Percentiles rank a stretch among this genome's conserved stretches.
Conservation (phyloP, 2,797 vertebrate genomes). For the Tadarida brasiliensis region DNA sequence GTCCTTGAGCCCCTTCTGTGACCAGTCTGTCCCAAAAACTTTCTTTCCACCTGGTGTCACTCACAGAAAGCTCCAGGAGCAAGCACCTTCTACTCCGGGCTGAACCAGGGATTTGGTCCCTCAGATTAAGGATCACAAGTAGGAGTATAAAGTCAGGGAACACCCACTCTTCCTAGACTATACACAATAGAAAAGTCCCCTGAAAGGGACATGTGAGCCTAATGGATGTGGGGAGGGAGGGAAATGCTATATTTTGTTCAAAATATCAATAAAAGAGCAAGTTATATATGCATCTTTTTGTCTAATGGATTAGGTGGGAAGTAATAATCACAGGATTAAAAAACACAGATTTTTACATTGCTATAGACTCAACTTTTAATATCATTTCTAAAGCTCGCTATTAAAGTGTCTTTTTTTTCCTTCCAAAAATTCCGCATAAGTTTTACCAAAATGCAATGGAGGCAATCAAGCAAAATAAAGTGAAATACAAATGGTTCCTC, state of each 20-base stretch:
- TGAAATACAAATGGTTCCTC: conserved; percentile 41
- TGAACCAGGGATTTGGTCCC: background rate
- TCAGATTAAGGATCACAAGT: background rate
- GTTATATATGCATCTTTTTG: background rate
- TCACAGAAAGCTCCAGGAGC: background rate
- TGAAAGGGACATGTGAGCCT: background rate
- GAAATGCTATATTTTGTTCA: background rate
- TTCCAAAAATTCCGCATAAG: background rate
- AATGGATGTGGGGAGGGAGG: background rate
- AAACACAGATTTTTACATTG: background rate
- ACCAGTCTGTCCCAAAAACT: background rate
- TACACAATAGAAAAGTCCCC: background rate
- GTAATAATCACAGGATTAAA: conserved; percentile 28
- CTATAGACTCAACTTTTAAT: background rate
- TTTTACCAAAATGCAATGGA: conserved; percentile 28
- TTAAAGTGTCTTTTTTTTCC: conserved; percentile 24
- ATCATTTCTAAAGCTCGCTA: conserved; percentile 13
- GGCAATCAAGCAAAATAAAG: conserved; percentile 62
- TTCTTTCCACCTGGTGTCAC: background rate
- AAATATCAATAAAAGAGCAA: conserved; percentile 2
- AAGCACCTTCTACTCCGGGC: background rate
- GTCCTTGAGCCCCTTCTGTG: background rate
- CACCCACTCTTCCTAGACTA: background rate
- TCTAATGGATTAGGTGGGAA: background rate
- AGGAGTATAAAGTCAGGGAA: background rate